Evolutionary conservation across 2,797 vertebrate species (phyloP).

Genomic region (Anomalospiza imberbis): DNA sequence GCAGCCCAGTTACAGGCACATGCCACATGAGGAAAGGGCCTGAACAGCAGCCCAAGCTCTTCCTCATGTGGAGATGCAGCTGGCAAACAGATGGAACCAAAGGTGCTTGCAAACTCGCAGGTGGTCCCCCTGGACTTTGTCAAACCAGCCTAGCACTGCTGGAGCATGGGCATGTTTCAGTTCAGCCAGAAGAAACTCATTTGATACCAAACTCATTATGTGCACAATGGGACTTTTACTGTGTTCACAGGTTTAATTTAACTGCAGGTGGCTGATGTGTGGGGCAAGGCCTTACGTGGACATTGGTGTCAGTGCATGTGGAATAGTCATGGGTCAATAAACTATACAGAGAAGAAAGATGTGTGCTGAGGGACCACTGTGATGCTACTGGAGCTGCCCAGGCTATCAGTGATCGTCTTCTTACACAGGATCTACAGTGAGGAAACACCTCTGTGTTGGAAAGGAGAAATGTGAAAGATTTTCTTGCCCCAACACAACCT

Average conservation of each 20-base stretch:
- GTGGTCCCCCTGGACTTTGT: not conserved
- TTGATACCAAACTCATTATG: not conserved
- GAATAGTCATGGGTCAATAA: not conserved
- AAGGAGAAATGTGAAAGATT: not conserved
- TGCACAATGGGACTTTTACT: not conserved
- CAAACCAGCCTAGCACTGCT: not conserved
- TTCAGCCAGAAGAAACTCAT: not conserved
- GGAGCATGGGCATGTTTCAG: accelerated
- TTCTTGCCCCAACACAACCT: not conserved
- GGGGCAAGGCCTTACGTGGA: not conserved
- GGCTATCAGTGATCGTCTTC: not conserved
- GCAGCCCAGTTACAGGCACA: not conserved
- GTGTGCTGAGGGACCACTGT: not conserved
- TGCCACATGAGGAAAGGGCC: not conserved
- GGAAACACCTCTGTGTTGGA: not conserved
- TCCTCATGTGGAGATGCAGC: not conserved
- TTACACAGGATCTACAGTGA: not conserved
- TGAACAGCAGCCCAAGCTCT: not conserved
- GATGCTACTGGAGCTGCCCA: not conserved
- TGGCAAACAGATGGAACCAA: not conserved
- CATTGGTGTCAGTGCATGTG: not conserved
- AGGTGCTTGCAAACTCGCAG: not conserved
- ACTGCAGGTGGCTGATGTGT: not conserved
- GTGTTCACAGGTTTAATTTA: not conserved
- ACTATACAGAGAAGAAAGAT: not conserved